These are phyloP conservation scores for Cisticola juncidis DNA, from an alignment of 2,113 vertebrate species.

Conservation along the genomic window DNA sequence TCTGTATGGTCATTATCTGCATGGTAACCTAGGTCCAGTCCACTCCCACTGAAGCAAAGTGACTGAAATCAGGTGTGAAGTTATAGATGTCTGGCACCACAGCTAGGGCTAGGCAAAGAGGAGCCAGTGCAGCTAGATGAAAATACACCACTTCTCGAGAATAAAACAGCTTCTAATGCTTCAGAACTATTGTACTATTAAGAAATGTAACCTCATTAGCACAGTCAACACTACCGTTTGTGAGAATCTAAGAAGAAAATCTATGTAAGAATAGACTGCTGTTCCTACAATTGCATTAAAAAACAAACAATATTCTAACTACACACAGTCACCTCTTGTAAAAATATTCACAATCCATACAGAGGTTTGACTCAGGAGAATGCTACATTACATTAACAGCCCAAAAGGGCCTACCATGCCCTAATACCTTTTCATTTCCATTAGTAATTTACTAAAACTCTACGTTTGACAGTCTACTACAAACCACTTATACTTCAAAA, in stretches of 20 bases:
- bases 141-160: neutral
- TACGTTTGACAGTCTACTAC: neutral
- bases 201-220: neutral
- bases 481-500: neutral
- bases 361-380: neutral
- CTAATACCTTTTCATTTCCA: neutral
- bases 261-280: neutral
- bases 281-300: neutral
- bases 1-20: rapidly evolving
- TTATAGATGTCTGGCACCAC: neutral
- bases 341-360: neutral
- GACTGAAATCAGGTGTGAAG: neutral
- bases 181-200: neutral
- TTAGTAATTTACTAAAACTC: neutral
- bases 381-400: neutral
- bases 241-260: neutral
- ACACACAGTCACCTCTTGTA: neutral
- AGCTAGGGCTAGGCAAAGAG: neutral
- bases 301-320: neutral
- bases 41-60: neutral
- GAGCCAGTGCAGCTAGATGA: neutral
- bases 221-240: neutral
- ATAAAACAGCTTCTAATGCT: neutral
- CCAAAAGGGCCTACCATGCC: neutral
- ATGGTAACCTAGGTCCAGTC: neutral